Evolutionary conservation across 1,140 invertebrate species (phyloP), one percentile per base, ranked within the genome.

Genomic region (Acromyrmex echinatior): DNA sequence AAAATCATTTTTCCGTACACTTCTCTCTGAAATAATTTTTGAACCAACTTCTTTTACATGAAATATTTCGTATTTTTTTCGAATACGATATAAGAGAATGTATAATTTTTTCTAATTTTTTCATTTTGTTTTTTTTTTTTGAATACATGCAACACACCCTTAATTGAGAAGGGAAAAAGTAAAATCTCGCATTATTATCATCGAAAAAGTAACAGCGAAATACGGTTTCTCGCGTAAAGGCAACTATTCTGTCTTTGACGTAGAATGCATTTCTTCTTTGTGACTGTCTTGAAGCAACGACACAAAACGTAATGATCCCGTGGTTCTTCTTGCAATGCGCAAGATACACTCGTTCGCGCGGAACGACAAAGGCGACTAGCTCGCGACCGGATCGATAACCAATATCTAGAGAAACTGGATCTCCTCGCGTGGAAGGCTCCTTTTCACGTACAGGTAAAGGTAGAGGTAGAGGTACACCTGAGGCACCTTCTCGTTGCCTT

Each of bases 321-420:
- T 6, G 71, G 58, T 63, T 25, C 73, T 77, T 65, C 58, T 31
- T 39, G 21, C 56, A 53, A 62, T 70, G 51, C 25, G 28, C 31
- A 25, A 49, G 21, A 68, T 65, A 31, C 66, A 45, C 3, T 58
- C 53, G 35, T 51, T 65, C 73, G 62, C 78, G 70, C 80, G 58
- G 16, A 62, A 60, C 25, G 73, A 76, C 80, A 77, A 89, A 82
- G 85, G 39, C 18, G 70, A 68, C 63, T 35, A n/a, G 28, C 31
- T 39, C 18, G 56, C 68, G 28, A 18, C 35, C 10, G 53, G 76
- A 88, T 91, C 89, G 86, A 91, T 91, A 91, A 88, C 88, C 89
- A 90, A 91, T 91, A 91, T 91, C 89, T 58, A 90, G 79, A 78
- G 89, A 91, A 91, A 88, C 89, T 86, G 76, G 89, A 91, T 88